Evolutionary conservation across 1,140 invertebrate genomes (phyloP).

Genomic region (Gonioctena quinquepunctata): DNA sequence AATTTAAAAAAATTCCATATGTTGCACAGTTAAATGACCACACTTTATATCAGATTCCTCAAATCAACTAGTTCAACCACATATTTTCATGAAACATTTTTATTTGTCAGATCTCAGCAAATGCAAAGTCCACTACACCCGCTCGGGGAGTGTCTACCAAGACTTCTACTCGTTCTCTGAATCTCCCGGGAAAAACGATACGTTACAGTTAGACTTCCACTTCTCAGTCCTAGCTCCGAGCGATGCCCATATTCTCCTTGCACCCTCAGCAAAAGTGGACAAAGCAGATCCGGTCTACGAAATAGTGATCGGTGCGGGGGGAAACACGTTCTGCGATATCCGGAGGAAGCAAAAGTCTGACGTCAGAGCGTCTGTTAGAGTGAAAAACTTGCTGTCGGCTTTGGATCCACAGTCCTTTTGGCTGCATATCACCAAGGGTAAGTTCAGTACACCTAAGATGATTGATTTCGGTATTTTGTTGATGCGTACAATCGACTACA

Average conservation of each 20-base stretch:
- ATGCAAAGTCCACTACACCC: slow-evolving; percentile 58
- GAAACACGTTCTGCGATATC: slow-evolving; percentile 64
- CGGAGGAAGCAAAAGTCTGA: slow-evolving; percentile 59
- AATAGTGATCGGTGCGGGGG: slow-evolving; percentile 66
- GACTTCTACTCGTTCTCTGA: slow-evolving; percentile 54
- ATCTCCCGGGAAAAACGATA: slow-evolving; percentile 40
- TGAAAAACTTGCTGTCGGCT: slow-evolving; percentile 58
- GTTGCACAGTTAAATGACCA: no score
- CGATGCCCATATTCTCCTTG: slow-evolving; percentile 65
- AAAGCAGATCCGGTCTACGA: slow-evolving; percentile 62
- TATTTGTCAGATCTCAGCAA: background rate
- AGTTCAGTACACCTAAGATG: no score
- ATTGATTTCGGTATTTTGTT: no score
- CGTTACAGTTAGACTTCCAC: slow-evolving; percentile 60
- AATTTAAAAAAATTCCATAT: no score
- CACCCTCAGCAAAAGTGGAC: slow-evolving; percentile 52
- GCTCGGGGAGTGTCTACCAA: slow-evolving; percentile 58
- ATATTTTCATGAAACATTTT: no score
- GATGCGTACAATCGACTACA: no score
- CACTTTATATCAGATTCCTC: no score
- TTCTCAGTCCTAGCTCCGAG: slow-evolving; percentile 61
- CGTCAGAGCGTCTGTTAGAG: slow-evolving; percentile 56
- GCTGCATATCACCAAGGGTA: slow-evolving; percentile 60
- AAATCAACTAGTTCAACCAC: no score
- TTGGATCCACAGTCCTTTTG: slow-evolving; percentile 62